A percentile compares a stretch with the other conserved stretches of the same genome.
Evolutionary conservation across 2,113 vertebrate species (phyloP).

Genomic region (Amphiprion ocellaris): DNA sequence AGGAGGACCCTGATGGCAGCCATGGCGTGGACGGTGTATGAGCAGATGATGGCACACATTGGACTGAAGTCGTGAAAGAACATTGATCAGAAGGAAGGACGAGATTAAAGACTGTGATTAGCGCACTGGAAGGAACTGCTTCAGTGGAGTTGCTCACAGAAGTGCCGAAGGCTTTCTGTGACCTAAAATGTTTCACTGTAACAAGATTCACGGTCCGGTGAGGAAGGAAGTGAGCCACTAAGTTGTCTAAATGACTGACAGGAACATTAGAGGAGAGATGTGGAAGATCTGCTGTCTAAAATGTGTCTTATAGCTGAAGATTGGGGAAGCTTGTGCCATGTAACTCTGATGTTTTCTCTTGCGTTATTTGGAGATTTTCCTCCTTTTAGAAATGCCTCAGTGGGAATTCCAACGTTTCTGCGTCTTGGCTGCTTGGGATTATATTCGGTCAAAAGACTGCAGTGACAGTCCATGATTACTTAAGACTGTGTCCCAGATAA

Average conservation of each 20-base stretch:
- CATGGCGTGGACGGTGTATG: conserved; percentile 97
- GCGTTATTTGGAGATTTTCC: neutral
- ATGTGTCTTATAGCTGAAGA: neutral
- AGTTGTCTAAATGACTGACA: neutral
- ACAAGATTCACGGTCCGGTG: neutral
- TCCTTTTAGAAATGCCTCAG: neutral
- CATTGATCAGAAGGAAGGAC: conserved; percentile 60
- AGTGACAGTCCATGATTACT: neutral
- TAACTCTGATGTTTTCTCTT: neutral
- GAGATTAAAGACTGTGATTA: conserved; percentile 32
- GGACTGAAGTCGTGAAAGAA: conserved; percentile 93
- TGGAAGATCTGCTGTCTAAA: neutral
- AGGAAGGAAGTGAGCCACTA: neutral
- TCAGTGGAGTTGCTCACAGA: neutral
- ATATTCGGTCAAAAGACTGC: neutral
- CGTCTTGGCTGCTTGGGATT: too few species aligned
- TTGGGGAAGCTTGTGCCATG: neutral
- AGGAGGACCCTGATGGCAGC: conserved; percentile 93
- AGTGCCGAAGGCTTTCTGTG: neutral
- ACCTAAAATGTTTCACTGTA: neutral
- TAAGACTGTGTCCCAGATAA: conserved; percentile 28
- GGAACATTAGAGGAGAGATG: neutral
- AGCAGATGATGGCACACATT: conserved; percentile 94
- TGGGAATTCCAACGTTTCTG: neutral
- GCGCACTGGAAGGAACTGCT: conserved; percentile 10